phyloP scores from a whole-genome alignment of 2,797 vertebrate species.

The Brachyrhaphis roseni region DNA sequence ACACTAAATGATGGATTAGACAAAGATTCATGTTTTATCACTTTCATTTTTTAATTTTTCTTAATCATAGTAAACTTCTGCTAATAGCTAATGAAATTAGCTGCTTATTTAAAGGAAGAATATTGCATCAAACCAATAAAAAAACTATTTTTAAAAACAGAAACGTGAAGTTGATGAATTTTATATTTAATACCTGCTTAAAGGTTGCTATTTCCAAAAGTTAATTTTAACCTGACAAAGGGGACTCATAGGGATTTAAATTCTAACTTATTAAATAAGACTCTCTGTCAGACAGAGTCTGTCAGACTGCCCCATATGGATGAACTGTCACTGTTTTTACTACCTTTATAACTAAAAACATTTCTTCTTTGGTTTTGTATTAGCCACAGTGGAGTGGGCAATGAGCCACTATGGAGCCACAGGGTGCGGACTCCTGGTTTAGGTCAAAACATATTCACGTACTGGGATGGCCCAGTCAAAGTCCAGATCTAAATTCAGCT shows the following conservation, averaged over 20 bases:
- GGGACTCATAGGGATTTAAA: too few relatives aligned
- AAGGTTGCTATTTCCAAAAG: neutral
- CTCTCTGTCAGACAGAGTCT: too few relatives aligned
- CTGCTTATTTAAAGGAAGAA: too few relatives aligned
- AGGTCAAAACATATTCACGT: neutral
- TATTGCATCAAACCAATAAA: neutral
- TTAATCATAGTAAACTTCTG: neutral
- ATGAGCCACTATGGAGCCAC: neutral
- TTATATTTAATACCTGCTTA: neutral
- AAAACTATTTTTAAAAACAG: neutral
- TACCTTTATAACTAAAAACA: neutral
- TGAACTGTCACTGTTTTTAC: neutral
- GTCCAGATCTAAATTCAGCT: neutral
- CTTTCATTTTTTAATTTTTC: neutral
- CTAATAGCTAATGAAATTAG: neutral
- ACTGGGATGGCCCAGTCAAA: neutral
- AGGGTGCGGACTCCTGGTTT: neutral
- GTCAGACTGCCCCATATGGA: neutral
- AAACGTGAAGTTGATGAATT: neutral
- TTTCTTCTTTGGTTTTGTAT: neutral
- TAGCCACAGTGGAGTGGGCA: neutral
- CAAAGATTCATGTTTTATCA: neutral
- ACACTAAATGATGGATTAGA: neutral
- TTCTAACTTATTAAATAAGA: neutral
- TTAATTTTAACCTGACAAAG: neutral